Percentiles rank a stretch among this genome's conserved stretches.
phyloP scores from a whole-genome alignment of 2,113 vertebrate species.

The Paedocypris sp. region DNA sequence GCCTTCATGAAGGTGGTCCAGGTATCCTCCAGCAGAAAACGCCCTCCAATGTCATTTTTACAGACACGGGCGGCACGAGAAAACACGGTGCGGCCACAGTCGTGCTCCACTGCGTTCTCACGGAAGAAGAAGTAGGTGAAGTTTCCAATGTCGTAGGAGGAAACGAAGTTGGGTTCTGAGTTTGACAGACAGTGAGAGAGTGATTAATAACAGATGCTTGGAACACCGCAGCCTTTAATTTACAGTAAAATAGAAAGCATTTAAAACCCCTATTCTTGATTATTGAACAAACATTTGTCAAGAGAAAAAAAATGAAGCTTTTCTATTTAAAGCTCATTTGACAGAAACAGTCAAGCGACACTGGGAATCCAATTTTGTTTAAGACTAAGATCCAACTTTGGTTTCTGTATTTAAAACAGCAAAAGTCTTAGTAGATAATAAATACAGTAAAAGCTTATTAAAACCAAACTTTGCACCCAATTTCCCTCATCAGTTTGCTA shows the following conservation, averaged over 20 bases:
- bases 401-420: no score
- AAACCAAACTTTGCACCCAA: no score
- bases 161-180: conserved; percentile 93
- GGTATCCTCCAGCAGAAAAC: conserved; percentile 90
- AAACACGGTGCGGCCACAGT: conserved; percentile 88
- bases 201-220: not conserved
- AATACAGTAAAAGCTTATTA: no score
- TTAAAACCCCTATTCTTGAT: conserved; percentile 52
- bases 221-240: conserved; percentile 43
- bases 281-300: conserved; percentile 58
- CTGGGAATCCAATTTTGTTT: no score
- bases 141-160: conserved; percentile 89
- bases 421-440: no score
- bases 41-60: conserved; percentile 91
- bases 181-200: conserved; percentile 4
- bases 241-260: conserved; percentile 40
- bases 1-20: conserved; percentile 99
- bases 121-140: conserved; percentile 98
- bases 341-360: no score
- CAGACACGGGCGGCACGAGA: conserved; percentile 86
- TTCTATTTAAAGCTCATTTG: no score
- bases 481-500: no score
- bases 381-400: no score
- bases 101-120: conserved; percentile 89
- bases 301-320: no score